Conservation (phyloP, 2,113 vertebrate species). For the Prinia subflava region DNA sequence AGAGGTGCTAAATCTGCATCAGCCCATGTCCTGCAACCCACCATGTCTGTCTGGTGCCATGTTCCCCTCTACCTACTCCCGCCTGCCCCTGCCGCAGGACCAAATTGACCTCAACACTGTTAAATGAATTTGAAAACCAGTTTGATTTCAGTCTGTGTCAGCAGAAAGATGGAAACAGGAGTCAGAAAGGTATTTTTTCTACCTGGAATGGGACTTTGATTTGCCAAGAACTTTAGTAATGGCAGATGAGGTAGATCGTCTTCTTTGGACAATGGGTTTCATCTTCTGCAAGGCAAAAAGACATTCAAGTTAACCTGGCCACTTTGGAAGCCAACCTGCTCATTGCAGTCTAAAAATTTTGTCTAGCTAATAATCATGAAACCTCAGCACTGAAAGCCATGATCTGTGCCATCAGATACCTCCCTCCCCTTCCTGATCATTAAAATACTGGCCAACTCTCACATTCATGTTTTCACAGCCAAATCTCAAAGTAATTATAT, state of each 20-base stretch:
- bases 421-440: not conserved
- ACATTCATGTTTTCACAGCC: not conserved
- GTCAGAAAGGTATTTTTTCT: not conserved
- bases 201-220: slow-evolving; percentile 68
- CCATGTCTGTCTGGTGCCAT: accelerated
- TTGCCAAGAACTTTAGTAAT: slow-evolving; percentile 71
- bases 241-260: slow-evolving; percentile 66
- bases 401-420: not conserved
- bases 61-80: not conserved
- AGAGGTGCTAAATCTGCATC: not conserved
- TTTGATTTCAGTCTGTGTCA: not conserved
- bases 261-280: slow-evolving; percentile 68
- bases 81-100: not conserved
- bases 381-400: not conserved
- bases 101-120: not conserved
- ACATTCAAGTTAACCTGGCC: not conserved
- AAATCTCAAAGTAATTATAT: not conserved
- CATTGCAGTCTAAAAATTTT: not conserved
- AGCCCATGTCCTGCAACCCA: not conserved
- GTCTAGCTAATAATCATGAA: not conserved
- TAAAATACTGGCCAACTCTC: not conserved
- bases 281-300: slow-evolving; percentile 68
- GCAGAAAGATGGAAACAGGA: slow-evolving; percentile 12
- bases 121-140: not conserved
- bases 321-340: not conserved